phyloP scores from a whole-genome alignment of 2,113 vertebrate genomes.

The Eublepharis macularius region DNA sequence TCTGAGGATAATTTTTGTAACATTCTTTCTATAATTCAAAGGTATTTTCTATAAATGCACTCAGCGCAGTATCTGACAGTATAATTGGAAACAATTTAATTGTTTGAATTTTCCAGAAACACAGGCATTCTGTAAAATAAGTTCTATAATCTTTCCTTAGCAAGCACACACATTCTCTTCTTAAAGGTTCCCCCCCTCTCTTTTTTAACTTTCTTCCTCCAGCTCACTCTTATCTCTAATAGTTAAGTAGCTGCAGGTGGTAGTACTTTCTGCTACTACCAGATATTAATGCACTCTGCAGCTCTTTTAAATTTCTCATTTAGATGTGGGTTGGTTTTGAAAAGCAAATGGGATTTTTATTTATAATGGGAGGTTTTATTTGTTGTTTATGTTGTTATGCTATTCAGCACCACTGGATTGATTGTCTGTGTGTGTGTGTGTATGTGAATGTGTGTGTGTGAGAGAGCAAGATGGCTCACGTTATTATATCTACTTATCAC shows the following conservation, averaged over 20 bases:
- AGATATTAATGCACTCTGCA: not conserved
- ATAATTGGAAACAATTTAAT: conserved; percentile 37
- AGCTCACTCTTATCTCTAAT: not conserved
- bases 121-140: conserved; percentile 8
- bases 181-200: not conserved
- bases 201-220: not conserved
- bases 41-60: conserved; percentile 19
- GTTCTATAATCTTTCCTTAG: conserved; percentile 9
- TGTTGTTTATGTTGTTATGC: not conserved
- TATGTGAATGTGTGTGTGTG: too few species aligned
- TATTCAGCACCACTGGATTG: not conserved
- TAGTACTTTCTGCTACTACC: not conserved
- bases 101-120: conserved; percentile 30
- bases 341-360: conserved; percentile 6
- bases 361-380: not conserved
- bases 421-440: not conserved
- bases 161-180: not conserved
- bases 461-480: too few species aligned
- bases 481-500: too few species aligned
- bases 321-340: not conserved
- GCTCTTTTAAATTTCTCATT: conserved; percentile 16
- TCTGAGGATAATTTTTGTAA: conserved; percentile 19
- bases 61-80: conserved; percentile 26
- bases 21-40: conserved; percentile 21
- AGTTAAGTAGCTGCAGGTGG: not conserved